These are phyloP conservation scores for Amazona vittata DNA, from an alignment of 2,113 vertebrate species.

Conservation along the genomic window DNA sequence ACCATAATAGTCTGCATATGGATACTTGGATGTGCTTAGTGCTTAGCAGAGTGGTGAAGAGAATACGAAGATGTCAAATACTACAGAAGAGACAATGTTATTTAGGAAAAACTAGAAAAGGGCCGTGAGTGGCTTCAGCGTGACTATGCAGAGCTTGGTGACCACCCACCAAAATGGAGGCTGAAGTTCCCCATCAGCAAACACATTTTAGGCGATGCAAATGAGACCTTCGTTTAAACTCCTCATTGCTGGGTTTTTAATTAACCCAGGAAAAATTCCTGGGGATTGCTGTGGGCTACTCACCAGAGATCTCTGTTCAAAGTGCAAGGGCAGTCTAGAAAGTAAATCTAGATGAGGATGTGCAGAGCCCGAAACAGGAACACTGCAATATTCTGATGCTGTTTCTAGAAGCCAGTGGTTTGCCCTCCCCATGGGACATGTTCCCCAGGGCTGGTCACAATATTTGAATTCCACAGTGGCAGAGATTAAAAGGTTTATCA, in stretches of 20 bases:
- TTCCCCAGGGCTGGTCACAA: not conserved
- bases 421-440: not conserved
- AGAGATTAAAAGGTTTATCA: not conserved
- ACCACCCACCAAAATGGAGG: not conserved
- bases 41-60: not conserved
- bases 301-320: conserved; percentile 20
- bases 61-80: not conserved
- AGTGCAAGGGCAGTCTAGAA: conserved; percentile 9
- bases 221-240: conserved; percentile 49
- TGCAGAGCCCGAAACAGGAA: not conserved
- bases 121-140: not conserved
- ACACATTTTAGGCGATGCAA: conserved; percentile 54
- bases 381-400: not conserved
- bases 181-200: conserved; percentile 16
- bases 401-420: not conserved
- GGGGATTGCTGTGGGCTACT: conserved; percentile 58
- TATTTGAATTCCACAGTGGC: not conserved
- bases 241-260: conserved; percentile 52
- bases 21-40: not conserved
- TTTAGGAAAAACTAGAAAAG: not conserved
- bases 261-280: conserved; percentile 53
- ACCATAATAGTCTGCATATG: not conserved
- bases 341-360: conserved; percentile 4
- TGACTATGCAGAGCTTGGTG: not conserved
- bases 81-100: not conserved